A percentile compares a stretch with the other conserved stretches of the same genome.
These are phyloP conservation scores for Erebia epiphron DNA, from an alignment of 2,888 invertebrate genomes.

Conservation along the genomic window DNA sequence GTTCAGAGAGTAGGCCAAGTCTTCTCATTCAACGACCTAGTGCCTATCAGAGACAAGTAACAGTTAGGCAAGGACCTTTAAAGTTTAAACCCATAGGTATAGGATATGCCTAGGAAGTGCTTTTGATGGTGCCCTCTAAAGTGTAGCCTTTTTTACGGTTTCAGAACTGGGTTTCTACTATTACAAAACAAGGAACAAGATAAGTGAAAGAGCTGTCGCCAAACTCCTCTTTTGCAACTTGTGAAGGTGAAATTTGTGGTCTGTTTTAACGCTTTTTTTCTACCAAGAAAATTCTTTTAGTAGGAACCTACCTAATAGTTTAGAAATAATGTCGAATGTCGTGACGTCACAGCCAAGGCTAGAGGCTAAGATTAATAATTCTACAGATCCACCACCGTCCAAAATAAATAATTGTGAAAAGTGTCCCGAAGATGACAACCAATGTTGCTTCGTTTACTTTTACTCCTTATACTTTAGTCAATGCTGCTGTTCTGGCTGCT, in stretches of 20 bases:
- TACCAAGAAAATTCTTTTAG: background rate
- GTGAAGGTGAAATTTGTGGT: background rate
- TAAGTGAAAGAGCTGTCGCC: no score
- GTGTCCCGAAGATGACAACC: background rate
- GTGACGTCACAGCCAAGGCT: conserved; percentile 21
- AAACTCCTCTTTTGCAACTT: background rate
- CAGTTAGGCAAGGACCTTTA: no score
- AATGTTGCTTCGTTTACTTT: conserved; percentile 17
- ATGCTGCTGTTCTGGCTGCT: conserved; percentile 12
- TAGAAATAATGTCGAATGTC: background rate
- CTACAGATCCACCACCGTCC: background rate
- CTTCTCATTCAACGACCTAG: no score
- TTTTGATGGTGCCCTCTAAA: no score
- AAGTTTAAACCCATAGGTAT: no score
- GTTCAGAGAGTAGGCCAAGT: no score
- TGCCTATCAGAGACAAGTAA: no score
- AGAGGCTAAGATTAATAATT: conserved; percentile 15
- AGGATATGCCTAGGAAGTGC: no score
- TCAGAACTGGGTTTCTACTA: no score
- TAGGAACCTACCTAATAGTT: background rate
- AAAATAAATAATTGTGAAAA: background rate
- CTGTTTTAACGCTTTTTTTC: background rate
- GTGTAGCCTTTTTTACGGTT: no score
- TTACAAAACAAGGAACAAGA: no score
- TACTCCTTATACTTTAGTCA: conserved; percentile 2